phyloP scores from a whole-genome alignment of 2,888 invertebrate genomes.

The Mimumesa dahlbomi region DNA sequence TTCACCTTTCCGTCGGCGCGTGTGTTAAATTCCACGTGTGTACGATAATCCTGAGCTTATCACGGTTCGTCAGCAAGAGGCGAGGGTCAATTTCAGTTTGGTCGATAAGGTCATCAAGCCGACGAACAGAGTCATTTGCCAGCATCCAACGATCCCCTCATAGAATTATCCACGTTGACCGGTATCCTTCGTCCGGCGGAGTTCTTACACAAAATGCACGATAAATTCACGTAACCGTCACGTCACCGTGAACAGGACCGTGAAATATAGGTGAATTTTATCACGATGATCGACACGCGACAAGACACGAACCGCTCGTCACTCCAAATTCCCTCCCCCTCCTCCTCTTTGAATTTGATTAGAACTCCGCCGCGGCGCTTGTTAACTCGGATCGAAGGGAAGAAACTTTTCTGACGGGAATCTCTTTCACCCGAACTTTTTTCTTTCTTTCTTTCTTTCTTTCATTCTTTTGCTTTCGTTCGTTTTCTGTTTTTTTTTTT shows the following conservation, averaged over 20 bases:
- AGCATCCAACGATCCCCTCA: slow-evolving; percentile 3
- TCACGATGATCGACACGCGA: not conserved
- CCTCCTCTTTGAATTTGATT: slow-evolving; percentile 42
- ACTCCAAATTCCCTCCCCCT: slow-evolving; percentile 25
- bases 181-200: not conserved
- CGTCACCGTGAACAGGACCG: not conserved
- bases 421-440: not conserved
- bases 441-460: not conserved
- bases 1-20: too few relatives aligned
- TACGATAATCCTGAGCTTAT: slow-evolving; percentile 61
- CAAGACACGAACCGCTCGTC: not conserved
- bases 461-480: not conserved
- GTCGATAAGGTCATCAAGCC: slow-evolving; percentile 68
- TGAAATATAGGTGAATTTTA: not conserved
- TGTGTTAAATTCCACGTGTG: too few relatives aligned
- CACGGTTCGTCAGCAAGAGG: slow-evolving; percentile 53
- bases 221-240: too few relatives aligned
- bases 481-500: not conserved
- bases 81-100: slow-evolving; percentile 64
- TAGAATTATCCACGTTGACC: not conserved
- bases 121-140: slow-evolving; percentile 46
- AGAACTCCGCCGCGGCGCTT: slow-evolving; percentile 16
- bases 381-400: not conserved
- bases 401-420: not conserved
- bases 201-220: slow-evolving; percentile 30